A percentile compares a stretch with the other conserved stretches of the same genome.
These are phyloP conservation scores for Paramormyrops kingsleyae DNA, from an alignment of 2,113 vertebrate genomes.

Conservation along the genomic window DNA sequence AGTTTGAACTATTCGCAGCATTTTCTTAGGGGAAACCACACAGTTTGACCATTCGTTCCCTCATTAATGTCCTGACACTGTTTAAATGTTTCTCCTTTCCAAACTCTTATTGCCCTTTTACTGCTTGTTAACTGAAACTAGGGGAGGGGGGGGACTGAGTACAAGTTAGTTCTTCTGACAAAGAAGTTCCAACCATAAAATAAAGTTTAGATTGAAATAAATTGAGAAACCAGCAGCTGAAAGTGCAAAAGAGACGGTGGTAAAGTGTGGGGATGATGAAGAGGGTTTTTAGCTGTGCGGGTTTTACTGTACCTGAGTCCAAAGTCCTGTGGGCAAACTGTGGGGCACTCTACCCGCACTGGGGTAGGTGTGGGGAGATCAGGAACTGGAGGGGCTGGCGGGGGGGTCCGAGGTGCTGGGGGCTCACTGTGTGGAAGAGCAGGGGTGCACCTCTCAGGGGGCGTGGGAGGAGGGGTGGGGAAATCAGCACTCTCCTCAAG, in stretches of 20 bases:
- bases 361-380: slow-evolving; percentile 7
- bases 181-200: background rate
- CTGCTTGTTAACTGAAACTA: background rate
- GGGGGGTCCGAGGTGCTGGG: background rate
- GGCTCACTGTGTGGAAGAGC: background rate
- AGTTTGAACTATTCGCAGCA: background rate
- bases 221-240: background rate
- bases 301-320: slow-evolving; percentile 17
- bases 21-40: background rate
- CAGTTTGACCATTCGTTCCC: background rate
- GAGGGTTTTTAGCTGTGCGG: background rate
- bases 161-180: background rate
- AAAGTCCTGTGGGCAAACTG: slow-evolving; percentile 31
- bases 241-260: background rate
- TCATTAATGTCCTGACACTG: background rate
- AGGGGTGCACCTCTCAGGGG: slow-evolving; percentile 37
- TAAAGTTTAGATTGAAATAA: background rate
- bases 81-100: background rate
- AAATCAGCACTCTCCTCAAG: slow-evolving; percentile 45
- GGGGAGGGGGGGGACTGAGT: background rate
- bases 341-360: slow-evolving; percentile 13
- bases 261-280: background rate
- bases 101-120: background rate
- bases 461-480: slow-evolving; percentile 46
- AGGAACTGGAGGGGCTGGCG: slow-evolving; percentile 25